A percentile compares a stretch with the other conserved stretches of the same genome.
Evolutionary conservation across 1,140 invertebrate genomes (phyloP).

Genomic region (Drosophila pectinifera): DNA sequence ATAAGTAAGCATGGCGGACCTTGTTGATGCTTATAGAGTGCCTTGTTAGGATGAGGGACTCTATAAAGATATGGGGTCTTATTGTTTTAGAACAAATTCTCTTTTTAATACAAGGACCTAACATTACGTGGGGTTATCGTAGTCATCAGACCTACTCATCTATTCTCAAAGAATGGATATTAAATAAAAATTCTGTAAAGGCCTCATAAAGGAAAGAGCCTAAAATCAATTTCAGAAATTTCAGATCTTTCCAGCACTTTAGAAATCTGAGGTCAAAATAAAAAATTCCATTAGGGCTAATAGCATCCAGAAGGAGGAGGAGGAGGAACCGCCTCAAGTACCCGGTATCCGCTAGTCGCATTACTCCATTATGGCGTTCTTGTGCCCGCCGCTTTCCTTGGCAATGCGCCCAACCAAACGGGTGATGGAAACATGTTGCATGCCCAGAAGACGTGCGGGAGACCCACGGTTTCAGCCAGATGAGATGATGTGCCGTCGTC

Average conservation of each 20-base stretch:
- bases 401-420: constrained; percentile 78
- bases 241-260: background rate
- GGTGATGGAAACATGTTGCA: constrained; percentile 76
- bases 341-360: constrained; percentile 39
- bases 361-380: constrained; percentile 30
- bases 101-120: too few relatives aligned
- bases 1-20: constrained; percentile 3
- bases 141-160: too few relatives aligned
- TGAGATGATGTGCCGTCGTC: constrained; percentile 35
- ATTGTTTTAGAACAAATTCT: too few relatives aligned
- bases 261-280: background rate
- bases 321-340: constrained; percentile 18
- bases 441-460: constrained; percentile 59
- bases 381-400: constrained; percentile 61
- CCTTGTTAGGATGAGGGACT: constrained; percentile 11
- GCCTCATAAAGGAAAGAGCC: background rate
- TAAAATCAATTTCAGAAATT: background rate
- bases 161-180: too few relatives aligned
- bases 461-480: constrained; percentile 27
- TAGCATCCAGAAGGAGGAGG: background rate
- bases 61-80: too few relatives aligned
- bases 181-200: too few relatives aligned
- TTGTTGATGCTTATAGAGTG: constrained; percentile 13
- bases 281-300: constrained; percentile 17
- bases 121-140: too few relatives aligned